A percentile compares a stretch with the other conserved stretches of the same genome.
These are phyloP conservation scores for Coregonus suidteri DNA, from an alignment of 2,797 vertebrate genomes.

Conservation along the genomic window DNA sequence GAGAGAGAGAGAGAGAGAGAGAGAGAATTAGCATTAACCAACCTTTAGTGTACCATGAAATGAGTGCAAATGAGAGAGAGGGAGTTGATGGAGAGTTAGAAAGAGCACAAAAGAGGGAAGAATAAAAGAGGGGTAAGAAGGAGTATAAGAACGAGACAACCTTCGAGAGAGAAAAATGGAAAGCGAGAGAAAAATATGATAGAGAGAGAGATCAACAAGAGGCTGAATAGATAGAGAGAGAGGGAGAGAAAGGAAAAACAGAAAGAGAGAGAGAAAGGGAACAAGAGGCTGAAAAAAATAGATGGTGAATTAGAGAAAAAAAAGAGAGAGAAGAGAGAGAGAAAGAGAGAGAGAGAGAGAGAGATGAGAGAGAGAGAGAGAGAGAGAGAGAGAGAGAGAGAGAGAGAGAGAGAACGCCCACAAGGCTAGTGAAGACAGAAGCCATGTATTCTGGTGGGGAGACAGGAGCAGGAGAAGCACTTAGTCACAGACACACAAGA, in stretches of 20 bases:
- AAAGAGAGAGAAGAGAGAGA: slow-evolving; percentile 15
- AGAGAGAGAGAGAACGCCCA: slow-evolving; percentile 20
- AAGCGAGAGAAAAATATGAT: background rate
- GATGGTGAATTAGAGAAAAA: too few species aligned
- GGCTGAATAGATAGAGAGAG: slow-evolving; percentile 1
- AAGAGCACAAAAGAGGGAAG: background rate
- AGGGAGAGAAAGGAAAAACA: slow-evolving; percentile 10
- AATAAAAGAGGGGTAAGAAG: background rate
- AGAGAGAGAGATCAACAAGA: background rate
- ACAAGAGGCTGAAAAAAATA: background rate
- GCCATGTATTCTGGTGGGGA: slow-evolving; percentile 11
- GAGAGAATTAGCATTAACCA: background rate
- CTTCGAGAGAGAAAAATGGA: too few species aligned
- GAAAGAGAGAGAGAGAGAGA: background rate
- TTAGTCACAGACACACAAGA: slow-evolving; percentile 22
- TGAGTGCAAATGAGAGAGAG: background rate
- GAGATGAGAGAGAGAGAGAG: background rate
- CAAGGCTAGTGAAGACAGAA: slow-evolving; percentile 26
- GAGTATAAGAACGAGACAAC: background rate
- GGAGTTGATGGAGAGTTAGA: background rate
- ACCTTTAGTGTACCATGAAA: background rate
- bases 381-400: background rate
- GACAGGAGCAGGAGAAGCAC: slow-evolving; percentile 8
- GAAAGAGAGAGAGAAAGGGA: slow-evolving; percentile 4
- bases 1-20: background rate